phyloP scores from a whole-genome alignment of 2,888 invertebrate species.

The Apamea crenata region DNA sequence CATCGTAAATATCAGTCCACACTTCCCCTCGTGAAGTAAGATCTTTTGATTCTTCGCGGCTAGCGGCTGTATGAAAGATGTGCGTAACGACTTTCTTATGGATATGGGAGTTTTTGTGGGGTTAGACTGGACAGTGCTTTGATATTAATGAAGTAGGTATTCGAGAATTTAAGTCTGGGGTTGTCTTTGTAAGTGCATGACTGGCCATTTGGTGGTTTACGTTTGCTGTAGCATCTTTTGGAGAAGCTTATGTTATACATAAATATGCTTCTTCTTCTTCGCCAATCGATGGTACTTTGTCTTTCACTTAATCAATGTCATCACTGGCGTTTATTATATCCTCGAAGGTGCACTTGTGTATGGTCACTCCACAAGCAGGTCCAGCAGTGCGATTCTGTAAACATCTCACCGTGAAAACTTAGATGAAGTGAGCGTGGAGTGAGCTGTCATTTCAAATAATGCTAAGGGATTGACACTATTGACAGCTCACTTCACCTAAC shows the following conservation, averaged over 20 bases:
- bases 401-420: too few relatives aligned
- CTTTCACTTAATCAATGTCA: background rate
- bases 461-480: too few relatives aligned
- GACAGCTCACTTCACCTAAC: too few relatives aligned
- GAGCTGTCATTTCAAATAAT: too few relatives aligned
- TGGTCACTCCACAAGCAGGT: background rate
- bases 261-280: background rate
- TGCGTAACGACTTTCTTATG: conserved; percentile 57
- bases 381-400: too few relatives aligned
- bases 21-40: conserved; percentile 37
- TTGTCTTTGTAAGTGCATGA: conserved; percentile 5
- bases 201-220: conserved; percentile 15
- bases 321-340: background rate
- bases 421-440: too few relatives aligned
- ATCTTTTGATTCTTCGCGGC: conserved; percentile 53
- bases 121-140: conserved; percentile 14
- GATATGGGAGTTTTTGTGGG: conserved; percentile 19
- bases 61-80: conserved; percentile 31
- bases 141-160: conserved; percentile 11
- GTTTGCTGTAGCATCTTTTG: background rate
- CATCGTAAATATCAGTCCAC: conserved; percentile 38
- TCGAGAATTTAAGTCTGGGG: conserved; percentile 21
- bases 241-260: background rate
- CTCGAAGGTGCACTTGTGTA: background rate
- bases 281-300: too few relatives aligned